A percentile compares a stretch with the other conserved stretches of the same genome.
Conservation (phyloP, 2,113 vertebrate genomes). For the Muscicapa adusta region DNA sequence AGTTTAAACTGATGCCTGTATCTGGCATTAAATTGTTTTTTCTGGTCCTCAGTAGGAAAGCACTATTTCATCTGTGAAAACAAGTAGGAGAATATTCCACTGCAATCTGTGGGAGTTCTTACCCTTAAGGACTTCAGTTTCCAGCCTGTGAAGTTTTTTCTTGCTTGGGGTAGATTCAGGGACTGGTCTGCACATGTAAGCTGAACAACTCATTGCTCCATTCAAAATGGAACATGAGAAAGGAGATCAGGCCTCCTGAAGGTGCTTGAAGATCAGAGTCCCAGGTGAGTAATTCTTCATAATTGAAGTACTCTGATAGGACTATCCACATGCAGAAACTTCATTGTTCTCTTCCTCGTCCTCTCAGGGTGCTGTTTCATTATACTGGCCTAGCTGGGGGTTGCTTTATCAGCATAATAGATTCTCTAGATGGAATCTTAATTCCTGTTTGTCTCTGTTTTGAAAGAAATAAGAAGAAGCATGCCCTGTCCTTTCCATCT, state of each 20-base stretch:
- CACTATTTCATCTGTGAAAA: not conserved
- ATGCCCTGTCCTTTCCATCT: not conserved
- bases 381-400: not conserved
- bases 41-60: not conserved
- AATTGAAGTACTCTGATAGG: not conserved
- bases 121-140: not conserved
- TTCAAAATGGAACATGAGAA: not conserved
- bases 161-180: not conserved
- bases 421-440: not conserved
- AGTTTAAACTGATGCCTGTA: not conserved
- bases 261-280: not conserved
- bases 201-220: not conserved
- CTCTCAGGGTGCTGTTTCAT: not conserved
- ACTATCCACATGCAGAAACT: not conserved
- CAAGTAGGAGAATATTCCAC: not conserved
- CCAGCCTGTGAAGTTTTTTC: not conserved
- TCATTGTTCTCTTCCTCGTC: not conserved
- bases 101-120: not conserved
- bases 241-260: not conserved
- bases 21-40: not conserved
- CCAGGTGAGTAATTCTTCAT: not conserved
- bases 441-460: not conserved
- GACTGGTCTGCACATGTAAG: fast-evolving
- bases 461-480: not conserved
- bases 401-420: not conserved